phyloP scores from a whole-genome alignment of 2,888 invertebrate species.

The Caenorhabditis sp. region DNA sequence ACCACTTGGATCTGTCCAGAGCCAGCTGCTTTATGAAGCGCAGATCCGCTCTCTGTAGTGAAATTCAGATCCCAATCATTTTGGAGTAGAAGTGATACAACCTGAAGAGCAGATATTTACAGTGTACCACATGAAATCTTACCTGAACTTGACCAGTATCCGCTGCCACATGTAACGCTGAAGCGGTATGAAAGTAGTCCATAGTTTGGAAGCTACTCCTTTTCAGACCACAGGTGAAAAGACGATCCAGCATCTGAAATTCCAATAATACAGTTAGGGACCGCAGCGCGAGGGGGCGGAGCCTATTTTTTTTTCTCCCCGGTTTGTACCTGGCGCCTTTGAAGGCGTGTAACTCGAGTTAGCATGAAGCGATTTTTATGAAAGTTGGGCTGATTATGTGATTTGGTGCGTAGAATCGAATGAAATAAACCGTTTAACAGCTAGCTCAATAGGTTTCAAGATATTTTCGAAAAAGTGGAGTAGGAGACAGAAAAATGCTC shows the following conservation, averaged over 20 bases:
- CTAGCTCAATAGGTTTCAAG: too few relatives aligned
- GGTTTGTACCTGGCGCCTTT: too few relatives aligned
- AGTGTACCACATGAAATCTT: not conserved
- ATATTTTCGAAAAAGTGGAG: too few relatives aligned
- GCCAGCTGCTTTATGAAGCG: conserved; percentile 85
- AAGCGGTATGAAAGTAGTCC: conserved; percentile 64
- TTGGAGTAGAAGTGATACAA: conserved; percentile 84
- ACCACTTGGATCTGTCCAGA: conserved; percentile 85
- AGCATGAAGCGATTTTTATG: too few relatives aligned
- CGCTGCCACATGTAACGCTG: conserved; percentile 79
- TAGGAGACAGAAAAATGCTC: too few relatives aligned
- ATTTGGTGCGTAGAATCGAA: too few relatives aligned
- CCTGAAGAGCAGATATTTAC: conserved; percentile 41
- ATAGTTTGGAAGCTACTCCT: conserved; percentile 26
- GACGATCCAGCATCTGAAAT: conserved; percentile 66
- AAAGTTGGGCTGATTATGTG: too few relatives aligned
- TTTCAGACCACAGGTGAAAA: conserved; percentile 57
- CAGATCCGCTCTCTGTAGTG: conserved; percentile 84
- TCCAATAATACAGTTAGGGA: not conserved
- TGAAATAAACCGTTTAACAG: too few relatives aligned
- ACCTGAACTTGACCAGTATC: conserved; percentile 79
- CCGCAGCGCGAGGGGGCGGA: too few relatives aligned
- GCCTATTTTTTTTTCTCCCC: too few relatives aligned
- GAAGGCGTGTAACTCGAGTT: too few relatives aligned
- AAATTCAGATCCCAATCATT: conserved; percentile 85